Evolutionary conservation across 2,888 invertebrate genomes (phyloP).

Genomic region (Eristalis tenax): DNA sequence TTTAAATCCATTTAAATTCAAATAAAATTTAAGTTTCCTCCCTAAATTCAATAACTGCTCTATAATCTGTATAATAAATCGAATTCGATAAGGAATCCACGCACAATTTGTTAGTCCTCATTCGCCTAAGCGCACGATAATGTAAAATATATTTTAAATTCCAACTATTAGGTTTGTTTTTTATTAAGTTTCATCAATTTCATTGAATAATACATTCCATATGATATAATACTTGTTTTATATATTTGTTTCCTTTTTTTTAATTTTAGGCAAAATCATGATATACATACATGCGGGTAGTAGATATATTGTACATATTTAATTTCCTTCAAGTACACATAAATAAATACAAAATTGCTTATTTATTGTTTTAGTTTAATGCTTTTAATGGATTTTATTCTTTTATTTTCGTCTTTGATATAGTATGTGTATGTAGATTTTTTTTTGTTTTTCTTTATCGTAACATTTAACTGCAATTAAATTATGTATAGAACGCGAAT

Average conservation of each 20-base stretch:
- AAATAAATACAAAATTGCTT: slow-evolving; percentile 45
- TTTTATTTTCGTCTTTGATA: slow-evolving; percentile 29
- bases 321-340: slow-evolving; percentile 37
- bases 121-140: slow-evolving; percentile 23
- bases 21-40: too few relatives aligned
- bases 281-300: slow-evolving; percentile 53
- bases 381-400: neutral
- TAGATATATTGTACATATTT: slow-evolving; percentile 38
- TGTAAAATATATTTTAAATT: slow-evolving; percentile 28
- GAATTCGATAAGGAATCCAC: neutral
- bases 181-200: slow-evolving; percentile 14
- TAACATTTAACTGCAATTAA: slow-evolving; percentile 49
- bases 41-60: too few relatives aligned
- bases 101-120: neutral
- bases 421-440: slow-evolving; percentile 23
- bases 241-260: slow-evolving; percentile 16
- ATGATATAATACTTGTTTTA: slow-evolving; percentile 25
- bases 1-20: too few relatives aligned
- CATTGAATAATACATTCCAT: slow-evolving; percentile 56
- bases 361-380: slow-evolving; percentile 20
- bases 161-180: slow-evolving; percentile 23
- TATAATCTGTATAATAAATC: neutral
- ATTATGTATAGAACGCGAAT: slow-evolving; percentile 28
- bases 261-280: slow-evolving; percentile 48
- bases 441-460: slow-evolving; percentile 20